phyloP scores from a whole-genome alignment of 2,113 vertebrate species.

The Phylloscopus whistleri region DNA sequence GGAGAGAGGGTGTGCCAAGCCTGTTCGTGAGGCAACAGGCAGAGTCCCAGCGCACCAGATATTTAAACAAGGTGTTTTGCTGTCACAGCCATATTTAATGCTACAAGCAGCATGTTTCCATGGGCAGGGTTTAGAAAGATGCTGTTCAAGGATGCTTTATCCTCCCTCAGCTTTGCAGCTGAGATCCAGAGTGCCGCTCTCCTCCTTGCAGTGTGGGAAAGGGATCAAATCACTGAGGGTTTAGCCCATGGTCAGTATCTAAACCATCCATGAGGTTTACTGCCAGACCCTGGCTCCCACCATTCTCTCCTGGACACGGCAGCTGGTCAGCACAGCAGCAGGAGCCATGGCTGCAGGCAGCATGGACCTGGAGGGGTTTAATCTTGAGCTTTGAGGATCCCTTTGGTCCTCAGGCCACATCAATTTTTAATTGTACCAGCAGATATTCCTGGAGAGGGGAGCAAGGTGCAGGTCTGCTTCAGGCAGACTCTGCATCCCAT shows the following conservation, averaged over 20 bases:
- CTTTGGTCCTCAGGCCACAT: not conserved
- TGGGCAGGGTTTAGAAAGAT: not conserved
- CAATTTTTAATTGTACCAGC: not conserved
- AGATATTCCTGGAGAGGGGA: not conserved
- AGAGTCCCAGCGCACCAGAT: not conserved
- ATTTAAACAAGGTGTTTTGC: conserved; percentile 15
- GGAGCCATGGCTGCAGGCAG: not conserved
- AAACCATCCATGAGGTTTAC: not conserved
- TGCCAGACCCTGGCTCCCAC: not conserved
- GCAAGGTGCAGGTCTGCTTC: not conserved
- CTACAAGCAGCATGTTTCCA: not conserved
- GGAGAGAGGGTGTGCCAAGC: not conserved
- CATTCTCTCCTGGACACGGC: rapidly evolving
- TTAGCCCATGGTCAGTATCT: not conserved
- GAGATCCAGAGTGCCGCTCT: not conserved
- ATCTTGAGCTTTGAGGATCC: not conserved
- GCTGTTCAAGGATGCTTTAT: not conserved
- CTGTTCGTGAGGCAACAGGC: not conserved
- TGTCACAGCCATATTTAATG: not conserved
- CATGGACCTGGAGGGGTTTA: not conserved
- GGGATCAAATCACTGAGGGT: rapidly evolving
- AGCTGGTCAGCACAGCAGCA: not conserved
- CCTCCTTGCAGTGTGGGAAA: not conserved
- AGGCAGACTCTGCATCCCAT: not conserved
- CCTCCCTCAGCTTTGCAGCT: not conserved